Conservation (phyloP, 2,797 vertebrate species). For the Ctenopoma kingsleyae region DNA sequence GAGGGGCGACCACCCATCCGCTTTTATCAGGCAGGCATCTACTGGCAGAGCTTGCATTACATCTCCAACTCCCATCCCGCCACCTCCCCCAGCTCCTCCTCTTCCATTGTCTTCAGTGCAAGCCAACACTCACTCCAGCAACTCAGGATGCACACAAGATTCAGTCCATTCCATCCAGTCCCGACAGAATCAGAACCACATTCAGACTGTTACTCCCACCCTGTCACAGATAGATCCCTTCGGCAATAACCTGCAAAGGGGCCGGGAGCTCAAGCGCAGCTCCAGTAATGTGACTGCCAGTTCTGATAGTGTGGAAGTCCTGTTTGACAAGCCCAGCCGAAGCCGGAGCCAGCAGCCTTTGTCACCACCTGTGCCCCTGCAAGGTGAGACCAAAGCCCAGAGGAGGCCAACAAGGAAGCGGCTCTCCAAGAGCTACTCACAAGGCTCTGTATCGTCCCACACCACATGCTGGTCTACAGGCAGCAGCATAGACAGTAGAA, state of each 20-base stretch:
- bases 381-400: constrained; percentile 83
- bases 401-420: constrained; percentile 89
- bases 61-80: constrained; percentile 85
- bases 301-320: constrained; percentile 85
- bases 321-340: constrained; percentile 86
- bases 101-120: constrained; percentile 67
- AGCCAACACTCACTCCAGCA: constrained; percentile 81
- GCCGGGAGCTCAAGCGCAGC: constrained; percentile 89
- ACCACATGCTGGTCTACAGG: constrained; percentile 82
- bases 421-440: constrained; percentile 94
- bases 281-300: constrained; percentile 84
- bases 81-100: constrained; percentile 87
- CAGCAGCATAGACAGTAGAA: constrained; percentile 82
- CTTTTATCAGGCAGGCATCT: constrained; percentile 88
- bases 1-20: constrained; percentile 91
- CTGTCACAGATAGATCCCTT: constrained; percentile 82
- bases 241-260: constrained; percentile 85
- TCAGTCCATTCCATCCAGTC: constrained; percentile 80
- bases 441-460: constrained; percentile 89
- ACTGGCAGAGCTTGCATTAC: constrained; percentile 85
- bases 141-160: constrained; percentile 88
- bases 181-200: constrained; percentile 86
- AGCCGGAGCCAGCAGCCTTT: constrained; percentile 83
- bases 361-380: constrained; percentile 71
- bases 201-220: constrained; percentile 80